phyloP scores from a whole-genome alignment of 2,888 invertebrate genomes.

The Eupithecia abbreviata region DNA sequence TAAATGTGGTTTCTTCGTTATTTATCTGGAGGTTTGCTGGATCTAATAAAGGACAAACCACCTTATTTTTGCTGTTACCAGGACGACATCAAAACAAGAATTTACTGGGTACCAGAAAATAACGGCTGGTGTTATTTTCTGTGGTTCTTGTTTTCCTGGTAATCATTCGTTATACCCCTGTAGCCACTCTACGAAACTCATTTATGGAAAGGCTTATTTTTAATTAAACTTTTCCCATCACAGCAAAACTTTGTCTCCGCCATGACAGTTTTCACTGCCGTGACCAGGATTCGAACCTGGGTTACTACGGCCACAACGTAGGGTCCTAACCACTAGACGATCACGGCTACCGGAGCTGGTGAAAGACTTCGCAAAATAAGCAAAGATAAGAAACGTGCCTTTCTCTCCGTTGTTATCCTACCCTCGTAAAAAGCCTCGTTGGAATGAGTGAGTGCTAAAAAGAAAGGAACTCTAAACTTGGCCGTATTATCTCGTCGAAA shows the following conservation, averaged over 20 bases:
- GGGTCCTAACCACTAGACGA: constrained; percentile 90
- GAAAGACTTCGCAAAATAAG: constrained; percentile 24
- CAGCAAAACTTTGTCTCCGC: constrained; percentile 42
- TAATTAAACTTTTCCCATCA: constrained; percentile 14
- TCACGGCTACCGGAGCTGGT: constrained; percentile 56
- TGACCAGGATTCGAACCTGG: constrained; percentile 88
- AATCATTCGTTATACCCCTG: background rate
- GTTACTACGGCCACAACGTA: constrained; percentile 91
- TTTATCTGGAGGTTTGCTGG: background rate
- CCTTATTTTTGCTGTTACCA: background rate
- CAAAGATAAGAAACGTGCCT: background rate
- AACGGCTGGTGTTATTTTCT: background rate
- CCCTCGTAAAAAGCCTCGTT: constrained; percentile 25
- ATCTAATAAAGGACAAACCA: background rate
- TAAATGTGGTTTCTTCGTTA: background rate
- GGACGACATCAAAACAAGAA: background rate
- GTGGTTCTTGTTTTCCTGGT: background rate
- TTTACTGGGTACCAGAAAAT: background rate
- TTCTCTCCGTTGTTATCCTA: constrained; percentile 20
- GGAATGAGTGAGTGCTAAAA: constrained; percentile 14
- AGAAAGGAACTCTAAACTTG: constrained; percentile 23
- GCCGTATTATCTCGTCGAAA: constrained; percentile 30
- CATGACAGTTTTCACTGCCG: constrained; percentile 55
- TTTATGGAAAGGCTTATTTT: constrained; percentile 7
- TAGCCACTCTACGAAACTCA: background rate